phyloP scores from a whole-genome alignment of 2,113 vertebrate species.

The Zeus faber region DNA sequence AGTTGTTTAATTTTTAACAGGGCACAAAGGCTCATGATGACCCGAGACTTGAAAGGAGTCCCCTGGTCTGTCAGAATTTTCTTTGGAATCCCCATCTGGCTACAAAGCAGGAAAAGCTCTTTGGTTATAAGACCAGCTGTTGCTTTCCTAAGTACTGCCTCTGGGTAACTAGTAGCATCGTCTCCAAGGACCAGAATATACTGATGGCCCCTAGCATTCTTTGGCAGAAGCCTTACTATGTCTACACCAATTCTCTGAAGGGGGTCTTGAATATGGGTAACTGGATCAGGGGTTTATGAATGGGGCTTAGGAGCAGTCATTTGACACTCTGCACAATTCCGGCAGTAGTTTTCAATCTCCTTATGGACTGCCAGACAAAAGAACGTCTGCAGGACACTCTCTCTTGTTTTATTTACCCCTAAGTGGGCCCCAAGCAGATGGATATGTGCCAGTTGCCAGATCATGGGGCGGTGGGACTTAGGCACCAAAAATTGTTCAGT shows the following conservation, averaged over 20 bases:
- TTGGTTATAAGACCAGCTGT: not conserved
- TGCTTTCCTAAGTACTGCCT: too few relatives aligned
- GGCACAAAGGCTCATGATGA: not conserved
- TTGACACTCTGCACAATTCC: not conserved
- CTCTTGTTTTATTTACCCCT: constrained; percentile 6
- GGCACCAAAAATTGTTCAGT: not conserved
- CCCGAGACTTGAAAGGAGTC: constrained; percentile 5
- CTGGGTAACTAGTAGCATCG: too few relatives aligned
- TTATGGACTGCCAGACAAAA: not conserved
- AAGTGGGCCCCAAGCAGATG: constrained; percentile 11
- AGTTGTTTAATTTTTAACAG: not conserved
- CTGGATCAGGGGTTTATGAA: too few relatives aligned
- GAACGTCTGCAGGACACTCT: not conserved
- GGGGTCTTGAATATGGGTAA: too few relatives aligned
- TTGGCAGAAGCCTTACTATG: too few relatives aligned
- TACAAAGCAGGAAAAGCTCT: not conserved
- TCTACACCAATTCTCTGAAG: too few relatives aligned
- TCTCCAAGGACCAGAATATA: too few relatives aligned
- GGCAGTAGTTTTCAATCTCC: not conserved
- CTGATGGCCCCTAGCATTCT: too few relatives aligned
- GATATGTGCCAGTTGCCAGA: not conserved
- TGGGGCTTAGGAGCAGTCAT: too few relatives aligned
- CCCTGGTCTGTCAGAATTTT: not conserved
- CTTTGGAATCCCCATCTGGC: not conserved
- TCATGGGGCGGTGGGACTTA: not conserved